Evolutionary conservation across 2,888 invertebrate species (phyloP).

Genomic region (Torymus aiolomorphi): DNA sequence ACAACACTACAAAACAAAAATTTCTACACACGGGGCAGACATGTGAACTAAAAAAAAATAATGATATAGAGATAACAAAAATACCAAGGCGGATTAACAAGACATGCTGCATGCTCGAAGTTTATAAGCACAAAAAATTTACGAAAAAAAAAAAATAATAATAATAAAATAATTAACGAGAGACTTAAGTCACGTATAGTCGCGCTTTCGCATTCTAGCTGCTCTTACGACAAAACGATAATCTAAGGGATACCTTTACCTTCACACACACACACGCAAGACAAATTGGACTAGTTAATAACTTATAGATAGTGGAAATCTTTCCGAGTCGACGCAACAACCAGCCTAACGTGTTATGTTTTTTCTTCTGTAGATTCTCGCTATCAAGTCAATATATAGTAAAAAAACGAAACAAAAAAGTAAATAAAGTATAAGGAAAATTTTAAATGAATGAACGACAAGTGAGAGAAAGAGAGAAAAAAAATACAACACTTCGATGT

Average conservation of each 20-base stretch:
- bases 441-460: conserved; percentile 18
- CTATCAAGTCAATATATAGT: conserved; percentile 55
- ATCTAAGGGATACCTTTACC: conserved; percentile 28
- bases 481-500: conserved; percentile 28
- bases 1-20: conserved; percentile 40
- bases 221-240: conserved; percentile 32
- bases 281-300: conserved; percentile 42
- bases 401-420: conserved; percentile 44
- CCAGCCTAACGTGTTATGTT: conserved; percentile 44
- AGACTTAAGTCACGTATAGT: conserved; percentile 47
- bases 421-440: conserved; percentile 2
- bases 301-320: conserved; percentile 40
- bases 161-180: conserved; percentile 24
- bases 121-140: conserved; percentile 48
- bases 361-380: conserved; percentile 52
- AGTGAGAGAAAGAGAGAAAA: conserved; percentile 18
- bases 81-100: conserved; percentile 26
- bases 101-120: conserved; percentile 32
- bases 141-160: conserved; percentile 28
- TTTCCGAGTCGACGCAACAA: conserved; percentile 34
- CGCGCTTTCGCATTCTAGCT: conserved; percentile 48
- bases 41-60: conserved; percentile 5
- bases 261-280: conserved; percentile 13
- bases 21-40: conserved; percentile 34
- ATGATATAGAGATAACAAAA: no score